phyloP scores from a whole-genome alignment of 2,113 vertebrate genomes.

The Mesoclemmys tuberculata region DNA sequence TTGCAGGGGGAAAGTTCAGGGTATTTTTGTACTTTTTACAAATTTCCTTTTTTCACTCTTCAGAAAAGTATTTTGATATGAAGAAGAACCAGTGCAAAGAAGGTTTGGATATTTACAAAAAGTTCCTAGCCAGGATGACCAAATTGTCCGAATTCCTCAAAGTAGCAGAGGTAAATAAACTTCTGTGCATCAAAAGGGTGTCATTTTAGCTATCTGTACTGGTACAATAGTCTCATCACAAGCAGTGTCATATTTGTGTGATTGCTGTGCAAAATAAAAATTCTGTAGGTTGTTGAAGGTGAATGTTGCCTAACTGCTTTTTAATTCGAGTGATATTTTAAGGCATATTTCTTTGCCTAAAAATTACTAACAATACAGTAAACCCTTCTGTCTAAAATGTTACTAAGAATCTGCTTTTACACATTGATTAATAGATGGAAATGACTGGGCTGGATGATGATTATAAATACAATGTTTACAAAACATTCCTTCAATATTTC shows the following conservation, averaged over 20 bases:
- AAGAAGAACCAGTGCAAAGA: constrained; percentile 84
- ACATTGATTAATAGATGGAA: neutral
- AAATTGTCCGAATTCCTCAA: constrained; percentile 82
- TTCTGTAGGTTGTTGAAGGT: neutral
- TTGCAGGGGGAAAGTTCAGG: neutral
- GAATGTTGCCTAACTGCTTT: neutral
- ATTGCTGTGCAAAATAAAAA: neutral
- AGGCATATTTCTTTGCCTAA: neutral
- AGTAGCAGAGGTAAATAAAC: constrained; percentile 78
- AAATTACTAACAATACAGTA: neutral
- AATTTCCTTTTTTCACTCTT: constrained; percentile 35
- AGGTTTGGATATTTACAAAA: constrained; percentile 85
- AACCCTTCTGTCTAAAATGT: neutral
- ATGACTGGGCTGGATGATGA: neutral
- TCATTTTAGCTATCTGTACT: constrained; percentile 37
- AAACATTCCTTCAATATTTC: neutral
- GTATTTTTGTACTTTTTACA: neutral
- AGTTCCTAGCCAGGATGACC: constrained; percentile 80
- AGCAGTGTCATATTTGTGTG: neutral
- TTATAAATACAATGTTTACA: neutral
- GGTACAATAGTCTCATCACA: constrained; percentile 29
- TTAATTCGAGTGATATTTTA: neutral
- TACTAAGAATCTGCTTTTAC: neutral
- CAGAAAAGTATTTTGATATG: constrained; percentile 86
- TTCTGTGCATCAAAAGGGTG: neutral